Conservation (phyloP, 1,140 invertebrate species). For the Caenorhabditis briggsae region DNA sequence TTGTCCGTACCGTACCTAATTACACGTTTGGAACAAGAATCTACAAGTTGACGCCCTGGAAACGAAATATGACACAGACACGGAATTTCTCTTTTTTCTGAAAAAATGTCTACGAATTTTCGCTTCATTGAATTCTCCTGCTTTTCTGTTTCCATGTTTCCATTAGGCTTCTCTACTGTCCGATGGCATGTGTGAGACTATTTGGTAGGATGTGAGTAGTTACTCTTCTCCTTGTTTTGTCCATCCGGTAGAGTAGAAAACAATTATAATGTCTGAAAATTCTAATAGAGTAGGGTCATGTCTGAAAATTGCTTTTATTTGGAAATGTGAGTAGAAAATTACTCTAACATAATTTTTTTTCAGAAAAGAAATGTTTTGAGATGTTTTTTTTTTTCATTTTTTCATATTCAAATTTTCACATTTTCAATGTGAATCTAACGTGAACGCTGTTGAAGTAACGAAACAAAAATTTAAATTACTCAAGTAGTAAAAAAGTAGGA, state of each 20-base stretch:
- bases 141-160: conserved; percentile 34
- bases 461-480: too few species aligned
- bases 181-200: conserved; percentile 4
- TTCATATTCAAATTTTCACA: too few species aligned
- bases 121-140: conserved; percentile 36
- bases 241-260: not conserved
- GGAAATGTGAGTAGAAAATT: too few species aligned
- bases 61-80: not conserved
- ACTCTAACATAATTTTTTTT: too few species aligned
- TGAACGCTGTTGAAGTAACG: too few species aligned
- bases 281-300: not conserved
- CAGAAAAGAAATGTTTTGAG: too few species aligned
- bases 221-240: not conserved
- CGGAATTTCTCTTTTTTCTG: not conserved
- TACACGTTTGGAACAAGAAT: conserved; percentile 46
- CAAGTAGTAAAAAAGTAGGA: too few species aligned
- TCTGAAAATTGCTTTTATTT: not conserved
- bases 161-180: conserved; percentile 7
- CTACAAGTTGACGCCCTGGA: conserved; percentile 32
- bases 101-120: conserved; percentile 9
- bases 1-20: not conserved
- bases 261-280: conserved; percentile 37
- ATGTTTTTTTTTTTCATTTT: too few species aligned
- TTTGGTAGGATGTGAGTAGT: not conserved
- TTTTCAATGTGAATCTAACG: too few species aligned